phyloP scores from a whole-genome alignment of 2,113 vertebrate genomes.

The Cichladusa arquata region DNA sequence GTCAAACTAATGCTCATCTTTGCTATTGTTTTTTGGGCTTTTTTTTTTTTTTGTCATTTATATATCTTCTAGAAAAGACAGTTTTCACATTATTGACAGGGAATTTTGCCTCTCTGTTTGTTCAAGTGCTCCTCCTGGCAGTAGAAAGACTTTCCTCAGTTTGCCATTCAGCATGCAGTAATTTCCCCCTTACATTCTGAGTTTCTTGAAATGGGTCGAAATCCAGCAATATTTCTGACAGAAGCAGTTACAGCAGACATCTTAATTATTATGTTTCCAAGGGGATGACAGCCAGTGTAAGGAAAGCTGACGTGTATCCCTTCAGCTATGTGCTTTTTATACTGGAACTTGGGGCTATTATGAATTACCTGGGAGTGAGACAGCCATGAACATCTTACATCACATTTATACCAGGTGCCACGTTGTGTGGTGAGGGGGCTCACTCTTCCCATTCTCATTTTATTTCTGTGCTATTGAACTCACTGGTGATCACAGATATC shows the following conservation, averaged over 20 bases:
- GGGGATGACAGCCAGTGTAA: constrained; percentile 72
- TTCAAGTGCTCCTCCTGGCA: constrained; percentile 30
- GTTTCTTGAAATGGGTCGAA: constrained; percentile 67
- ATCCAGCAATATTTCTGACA: constrained; percentile 79
- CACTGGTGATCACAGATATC: neutral
- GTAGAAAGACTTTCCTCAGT: constrained; percentile 8
- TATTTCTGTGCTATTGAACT: neutral
- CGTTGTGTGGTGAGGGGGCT: neutral
- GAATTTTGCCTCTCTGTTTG: neutral
- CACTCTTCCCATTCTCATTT: neutral
- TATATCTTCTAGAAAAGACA: neutral
- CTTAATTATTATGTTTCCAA: constrained; percentile 80
- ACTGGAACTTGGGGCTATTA: constrained; percentile 67
- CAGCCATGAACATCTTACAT: neutral
- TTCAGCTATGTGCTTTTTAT: constrained; percentile 70
- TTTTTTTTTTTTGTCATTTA: neutral
- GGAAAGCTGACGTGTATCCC: constrained; percentile 71
- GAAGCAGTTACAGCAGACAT: constrained; percentile 73
- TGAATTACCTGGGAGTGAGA: constrained; percentile 65
- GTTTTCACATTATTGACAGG: neutral
- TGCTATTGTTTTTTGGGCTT: neutral
- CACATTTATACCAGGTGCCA: constrained; percentile 38
- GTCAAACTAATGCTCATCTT: neutral
- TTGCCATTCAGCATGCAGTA: constrained; percentile 53
- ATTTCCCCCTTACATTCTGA: constrained; percentile 56